phyloP scores from a whole-genome alignment of 1,140 invertebrate species.

The Pissodes strobi region DNA sequence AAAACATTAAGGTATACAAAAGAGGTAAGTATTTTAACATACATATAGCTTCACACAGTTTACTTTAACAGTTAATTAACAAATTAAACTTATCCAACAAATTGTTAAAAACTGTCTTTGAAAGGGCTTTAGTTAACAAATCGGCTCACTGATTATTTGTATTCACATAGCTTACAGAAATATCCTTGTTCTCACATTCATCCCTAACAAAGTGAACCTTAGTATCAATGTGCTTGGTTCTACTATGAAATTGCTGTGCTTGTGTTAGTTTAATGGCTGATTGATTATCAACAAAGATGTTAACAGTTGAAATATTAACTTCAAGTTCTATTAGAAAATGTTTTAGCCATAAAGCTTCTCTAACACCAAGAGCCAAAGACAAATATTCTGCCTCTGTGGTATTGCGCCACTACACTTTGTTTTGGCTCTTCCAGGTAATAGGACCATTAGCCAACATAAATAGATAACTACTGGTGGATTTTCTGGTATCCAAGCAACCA shows the following conservation, averaged over 20 bases:
- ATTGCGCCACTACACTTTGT: conserved; percentile 51
- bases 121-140: conserved; percentile 17
- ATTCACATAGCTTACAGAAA: conserved; percentile 15
- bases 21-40: no score
- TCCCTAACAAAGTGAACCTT: conserved; percentile 22
- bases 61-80: no score
- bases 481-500: conserved; percentile 46
- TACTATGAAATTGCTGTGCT: conserved; percentile 21
- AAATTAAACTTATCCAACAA: conserved; percentile 12
- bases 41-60: no score
- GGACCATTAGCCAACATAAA: conserved; percentile 42
- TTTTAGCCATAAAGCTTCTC: conserved; percentile 35
- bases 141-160: conserved; percentile 10
- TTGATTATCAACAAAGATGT: conserved; percentile 42
- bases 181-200: conserved; percentile 26
- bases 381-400: conserved; percentile 55
- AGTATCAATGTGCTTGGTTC: conserved; percentile 24
- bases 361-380: conserved; percentile 39
- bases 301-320: background rate
- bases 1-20: no score
- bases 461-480: conserved; percentile 52
- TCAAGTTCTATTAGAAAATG: conserved; percentile 22
- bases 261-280: conserved; percentile 11
- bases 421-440: conserved; percentile 47
- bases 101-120: conserved; percentile 14